Conservation (phyloP, 2,797 vertebrate genomes). For the Ctenopoma multispine region DNA sequence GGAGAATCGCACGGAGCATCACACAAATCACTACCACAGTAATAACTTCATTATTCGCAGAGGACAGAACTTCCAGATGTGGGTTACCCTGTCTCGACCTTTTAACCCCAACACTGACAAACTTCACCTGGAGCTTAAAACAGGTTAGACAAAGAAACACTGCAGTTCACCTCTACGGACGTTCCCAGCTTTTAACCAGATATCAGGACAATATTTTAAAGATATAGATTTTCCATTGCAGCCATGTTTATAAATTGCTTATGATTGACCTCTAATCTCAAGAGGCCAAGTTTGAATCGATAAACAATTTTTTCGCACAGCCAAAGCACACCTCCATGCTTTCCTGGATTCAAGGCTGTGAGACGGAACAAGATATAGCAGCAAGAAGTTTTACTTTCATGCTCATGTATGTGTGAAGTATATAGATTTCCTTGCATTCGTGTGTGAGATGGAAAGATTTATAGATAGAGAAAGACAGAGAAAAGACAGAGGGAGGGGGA, state of each 20-base stretch:
- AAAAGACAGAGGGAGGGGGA: neutral
- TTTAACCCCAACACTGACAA: constrained; percentile 81
- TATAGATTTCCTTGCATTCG: neutral
- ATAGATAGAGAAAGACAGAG: neutral
- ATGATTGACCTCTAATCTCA: constrained; percentile 6
- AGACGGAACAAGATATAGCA: neutral
- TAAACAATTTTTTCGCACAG: too few species aligned
- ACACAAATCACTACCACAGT: constrained; percentile 85
- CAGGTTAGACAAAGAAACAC: constrained; percentile 77
- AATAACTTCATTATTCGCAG: constrained; percentile 87
- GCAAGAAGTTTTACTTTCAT: neutral
- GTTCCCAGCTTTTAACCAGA: too few species aligned
- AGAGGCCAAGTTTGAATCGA: constrained; percentile 14
- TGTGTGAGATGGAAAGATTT: constrained; percentile 11
- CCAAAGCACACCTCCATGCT: neutral
- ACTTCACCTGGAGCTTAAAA: constrained; percentile 85
- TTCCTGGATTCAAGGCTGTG: neutral
- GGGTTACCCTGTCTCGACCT: constrained; percentile 81
- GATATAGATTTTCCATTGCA: too few species aligned
- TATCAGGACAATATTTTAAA: too few species aligned
- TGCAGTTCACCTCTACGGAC: neutral
- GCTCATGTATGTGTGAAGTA: neutral
- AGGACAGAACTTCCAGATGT: constrained; percentile 87
- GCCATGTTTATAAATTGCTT: too few species aligned
- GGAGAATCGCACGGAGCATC: constrained; percentile 83